A percentile compares a stretch with the other conserved stretches of the same genome.
These are phyloP conservation scores for Micrastur ruficollis DNA, from an alignment of 2,797 vertebrate species.

Conservation along the genomic window DNA sequence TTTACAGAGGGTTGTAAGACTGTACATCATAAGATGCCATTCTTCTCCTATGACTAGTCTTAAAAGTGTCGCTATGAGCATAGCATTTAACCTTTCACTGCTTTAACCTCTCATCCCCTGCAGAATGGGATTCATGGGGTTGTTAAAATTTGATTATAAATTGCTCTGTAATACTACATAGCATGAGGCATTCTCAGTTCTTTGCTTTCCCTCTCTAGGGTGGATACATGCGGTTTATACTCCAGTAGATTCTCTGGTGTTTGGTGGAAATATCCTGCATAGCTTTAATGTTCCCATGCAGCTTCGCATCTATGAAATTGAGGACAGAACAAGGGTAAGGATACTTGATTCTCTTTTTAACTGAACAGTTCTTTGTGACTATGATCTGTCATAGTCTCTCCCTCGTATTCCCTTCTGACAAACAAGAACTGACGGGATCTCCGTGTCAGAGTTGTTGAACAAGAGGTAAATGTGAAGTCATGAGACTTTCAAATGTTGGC, in stretches of 20 bases:
- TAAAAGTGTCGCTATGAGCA: background rate
- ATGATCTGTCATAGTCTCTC: background rate
- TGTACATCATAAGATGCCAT: background rate
- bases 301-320: slow-evolving; percentile 94
- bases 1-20: background rate
- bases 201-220: slow-evolving; percentile 77
- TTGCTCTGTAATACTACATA: background rate
- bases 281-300: slow-evolving; percentile 99
- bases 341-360: slow-evolving; percentile 33
- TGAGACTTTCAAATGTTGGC: background rate
- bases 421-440: background rate
- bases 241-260: slow-evolving; percentile 93
- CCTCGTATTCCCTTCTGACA: background rate
- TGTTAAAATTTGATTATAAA: background rate
- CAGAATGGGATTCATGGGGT: background rate
- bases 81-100: background rate
- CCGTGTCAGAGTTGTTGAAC: background rate
- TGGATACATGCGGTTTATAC: slow-evolving; percentile 99
- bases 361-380: slow-evolving; percentile 9
- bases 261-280: slow-evolving; percentile 97
- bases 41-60: background rate
- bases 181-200: slow-evolving; percentile 42
- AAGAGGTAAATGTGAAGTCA: slow-evolving; percentile 29
- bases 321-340: slow-evolving; percentile 95
- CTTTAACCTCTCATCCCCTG: background rate